Evolutionary conservation across 2,797 vertebrate species (phyloP).

Genomic region (Pteropus rufus): DNA sequence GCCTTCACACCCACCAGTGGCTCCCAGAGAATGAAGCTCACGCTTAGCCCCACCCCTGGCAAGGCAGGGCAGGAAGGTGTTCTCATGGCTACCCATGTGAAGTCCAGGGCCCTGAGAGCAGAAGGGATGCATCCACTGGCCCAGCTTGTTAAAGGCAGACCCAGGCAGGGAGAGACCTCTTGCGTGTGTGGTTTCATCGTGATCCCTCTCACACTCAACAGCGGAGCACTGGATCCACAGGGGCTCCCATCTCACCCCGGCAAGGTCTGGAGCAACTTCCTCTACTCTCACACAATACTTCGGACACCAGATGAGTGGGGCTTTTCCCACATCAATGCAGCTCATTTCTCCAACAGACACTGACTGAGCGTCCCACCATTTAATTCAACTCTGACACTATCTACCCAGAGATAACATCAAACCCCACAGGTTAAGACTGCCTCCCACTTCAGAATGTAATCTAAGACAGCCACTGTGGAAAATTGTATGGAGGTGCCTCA

Average conservation of each 20-base stretch:
- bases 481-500: neutral
- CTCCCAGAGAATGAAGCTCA: neutral
- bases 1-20: neutral
- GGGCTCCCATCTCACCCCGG: neutral
- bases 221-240: neutral
- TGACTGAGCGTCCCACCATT: neutral
- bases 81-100: neutral
- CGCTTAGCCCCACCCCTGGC: neutral
- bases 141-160: neutral
- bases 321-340: neutral
- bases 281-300: neutral
- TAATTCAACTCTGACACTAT: neutral
- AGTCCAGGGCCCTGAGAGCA: neutral
- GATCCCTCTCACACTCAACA: neutral
- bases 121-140: neutral
- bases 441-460: neutral
- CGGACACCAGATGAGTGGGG: neutral
- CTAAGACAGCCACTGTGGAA: neutral
- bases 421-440: neutral
- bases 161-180: neutral
- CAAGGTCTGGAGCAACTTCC: neutral
- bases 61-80: neutral
- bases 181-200: neutral
- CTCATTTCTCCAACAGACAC: neutral
- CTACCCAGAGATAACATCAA: neutral